Conservation (phyloP, 2,797 vertebrate species). For the Thalassophryne amazonica region DNA sequence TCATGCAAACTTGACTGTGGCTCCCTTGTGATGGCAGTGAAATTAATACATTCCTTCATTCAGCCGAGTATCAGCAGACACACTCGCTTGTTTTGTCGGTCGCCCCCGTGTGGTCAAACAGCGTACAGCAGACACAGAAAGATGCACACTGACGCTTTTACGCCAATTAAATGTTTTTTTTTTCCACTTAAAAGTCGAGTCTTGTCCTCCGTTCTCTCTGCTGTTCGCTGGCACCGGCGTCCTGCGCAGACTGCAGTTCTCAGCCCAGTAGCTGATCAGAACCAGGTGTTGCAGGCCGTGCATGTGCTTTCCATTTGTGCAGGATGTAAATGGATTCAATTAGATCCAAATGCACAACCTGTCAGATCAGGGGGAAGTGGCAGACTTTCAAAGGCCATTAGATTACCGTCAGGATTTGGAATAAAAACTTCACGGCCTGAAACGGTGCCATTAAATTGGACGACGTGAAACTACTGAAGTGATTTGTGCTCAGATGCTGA, state of each 20-base stretch:
- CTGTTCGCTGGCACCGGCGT: conserved; percentile 59
- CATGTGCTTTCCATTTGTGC: conserved; percentile 80
- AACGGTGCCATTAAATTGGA: conserved; percentile 67
- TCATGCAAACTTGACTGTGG: no score
- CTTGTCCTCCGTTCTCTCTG: conserved; percentile 18
- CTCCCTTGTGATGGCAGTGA: no score
- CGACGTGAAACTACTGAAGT: conserved; percentile 65
- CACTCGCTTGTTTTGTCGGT: conserved; percentile 16
- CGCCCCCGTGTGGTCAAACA: conserved; percentile 71
- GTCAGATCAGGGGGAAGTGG: conserved; percentile 75
- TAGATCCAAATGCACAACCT: conserved; percentile 81
- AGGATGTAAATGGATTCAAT: conserved; percentile 81
- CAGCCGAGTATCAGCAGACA: conserved; percentile 5
- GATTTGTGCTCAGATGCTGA: conserved; percentile 61
- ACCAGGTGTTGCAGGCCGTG: conserved; percentile 75
- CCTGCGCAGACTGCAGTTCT: conserved; percentile 50
- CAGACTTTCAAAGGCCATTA: conserved; percentile 77
- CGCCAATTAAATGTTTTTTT: no score
- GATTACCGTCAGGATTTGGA: conserved; percentile 73
- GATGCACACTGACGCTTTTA: no score
- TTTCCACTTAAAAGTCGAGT: no score
- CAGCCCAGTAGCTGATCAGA: conserved; percentile 81
- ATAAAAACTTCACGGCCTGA: conserved; percentile 67
- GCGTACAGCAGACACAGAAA: conserved; percentile 26
- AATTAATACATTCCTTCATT: no score